Evolutionary conservation across 1,140 invertebrate genomes (phyloP), one percentile per base, ranked within the genome.

Genomic region (Choristoneura fumiferana): DNA sequence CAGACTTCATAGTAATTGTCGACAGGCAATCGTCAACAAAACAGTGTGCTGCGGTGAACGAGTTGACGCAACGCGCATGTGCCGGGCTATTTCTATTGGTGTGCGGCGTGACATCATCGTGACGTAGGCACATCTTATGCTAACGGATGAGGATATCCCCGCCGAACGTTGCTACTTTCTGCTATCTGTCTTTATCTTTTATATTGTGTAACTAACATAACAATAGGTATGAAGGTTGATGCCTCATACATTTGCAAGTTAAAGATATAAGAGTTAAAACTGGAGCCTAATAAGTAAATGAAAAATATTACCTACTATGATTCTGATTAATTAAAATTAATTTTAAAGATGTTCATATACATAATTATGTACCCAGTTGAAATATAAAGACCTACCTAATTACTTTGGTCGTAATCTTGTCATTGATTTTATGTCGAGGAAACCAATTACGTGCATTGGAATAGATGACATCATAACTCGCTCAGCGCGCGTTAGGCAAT

Each of bases 141-240:
- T 76, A 77, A 66, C 71, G 63, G 69, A 81, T 74, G 82, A 88
- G 85, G 85, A 83, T 85, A 85, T 85, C 84, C 85, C 84, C 77
- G 45, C 17, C 33, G 37, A 37, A 54, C 34, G 15, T 33, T 54
- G 49, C 17, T 39, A 60, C 62, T 62, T 60, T 62, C 55, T 57
- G 54, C 55, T 54, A 55, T 60, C 53, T 61, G 33, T 57, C 53
- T 39, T 53, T 55, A 63, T 56, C 33, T 58, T 58, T 62, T 43
- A 45, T 29, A 49, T 52, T 54, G 56, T 29, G 38, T 29, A 17
- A 39, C 17, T 39, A 39, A 56, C 54, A n/a, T 12, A 39, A 40
- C 17, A 40, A 54, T 29, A 49, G 1, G n/a, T 10, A 33, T 17
- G 10, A 18, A 45, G 8, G 8, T 37, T 10, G 8, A 2, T 37